phyloP scores from a whole-genome alignment of 2,113 vertebrate species.

The Pelecanoides urinatrix region DNA sequence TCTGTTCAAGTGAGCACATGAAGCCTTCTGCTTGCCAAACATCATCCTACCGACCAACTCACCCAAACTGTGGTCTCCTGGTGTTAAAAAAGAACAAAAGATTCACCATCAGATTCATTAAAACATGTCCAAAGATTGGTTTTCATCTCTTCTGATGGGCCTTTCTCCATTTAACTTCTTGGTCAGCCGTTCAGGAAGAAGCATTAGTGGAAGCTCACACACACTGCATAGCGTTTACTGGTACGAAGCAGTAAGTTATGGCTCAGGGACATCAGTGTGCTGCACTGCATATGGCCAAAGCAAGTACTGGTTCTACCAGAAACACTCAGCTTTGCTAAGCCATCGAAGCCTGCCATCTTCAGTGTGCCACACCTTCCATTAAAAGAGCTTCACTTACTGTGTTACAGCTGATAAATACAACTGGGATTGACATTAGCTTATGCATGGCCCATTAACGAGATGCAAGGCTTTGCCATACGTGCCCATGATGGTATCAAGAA shows the following conservation, averaged over 20 bases:
- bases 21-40: not conserved
- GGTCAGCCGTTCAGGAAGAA: not conserved
- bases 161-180: not conserved
- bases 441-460: not conserved
- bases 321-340: not conserved
- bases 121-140: not conserved
- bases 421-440: not conserved
- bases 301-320: not conserved
- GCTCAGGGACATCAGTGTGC: not conserved
- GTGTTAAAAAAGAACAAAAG: not conserved
- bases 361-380: not conserved
- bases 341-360: not conserved
- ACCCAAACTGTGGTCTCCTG: not conserved
- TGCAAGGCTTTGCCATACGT: not conserved
- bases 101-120: not conserved
- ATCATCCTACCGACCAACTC: not conserved
- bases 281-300: not conserved
- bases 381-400: not conserved
- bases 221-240: not conserved
- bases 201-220: not conserved
- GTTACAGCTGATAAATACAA: not conserved
- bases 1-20: not conserved
- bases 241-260: not conserved
- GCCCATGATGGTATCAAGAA: not conserved
- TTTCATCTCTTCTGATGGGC: not conserved